Evolutionary conservation across 2,888 invertebrate genomes (phyloP).

Genomic region (Eupelmus urozonus): DNA sequence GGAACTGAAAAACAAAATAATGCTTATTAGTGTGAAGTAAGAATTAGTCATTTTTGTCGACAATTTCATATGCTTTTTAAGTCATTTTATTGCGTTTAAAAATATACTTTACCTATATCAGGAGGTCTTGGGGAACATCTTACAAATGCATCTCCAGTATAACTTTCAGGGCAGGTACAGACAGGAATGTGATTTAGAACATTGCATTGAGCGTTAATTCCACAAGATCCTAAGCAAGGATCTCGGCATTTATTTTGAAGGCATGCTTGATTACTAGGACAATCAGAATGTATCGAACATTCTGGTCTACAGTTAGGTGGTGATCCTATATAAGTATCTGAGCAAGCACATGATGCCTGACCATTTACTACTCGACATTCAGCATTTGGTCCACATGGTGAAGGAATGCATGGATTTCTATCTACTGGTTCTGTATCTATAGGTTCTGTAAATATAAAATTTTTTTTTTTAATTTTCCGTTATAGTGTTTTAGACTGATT

Average conservation of each 20-base stretch:
- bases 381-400: slow-evolving; percentile 80
- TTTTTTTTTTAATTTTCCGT: too few relatives aligned
- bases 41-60: too few relatives aligned
- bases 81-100: too few relatives aligned
- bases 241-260: slow-evolving; percentile 81
- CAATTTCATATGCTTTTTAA: neutral
- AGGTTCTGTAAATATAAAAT: too few relatives aligned
- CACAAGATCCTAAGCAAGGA: slow-evolving; percentile 81
- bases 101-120: neutral
- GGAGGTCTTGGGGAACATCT: slow-evolving; percentile 66
- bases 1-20: slow-evolving; percentile 45
- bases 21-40: neutral
- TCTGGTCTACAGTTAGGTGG: slow-evolving; percentile 81
- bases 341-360: slow-evolving; percentile 81
- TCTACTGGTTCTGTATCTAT: neutral
- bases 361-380: slow-evolving; percentile 79
- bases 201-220: slow-evolving; percentile 79
- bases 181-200: slow-evolving; percentile 81
- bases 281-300: slow-evolving; percentile 81
- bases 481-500: too few relatives aligned
- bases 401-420: slow-evolving; percentile 79
- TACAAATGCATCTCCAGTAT: slow-evolving; percentile 80
- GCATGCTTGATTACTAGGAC: slow-evolving; percentile 79
- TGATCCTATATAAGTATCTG: slow-evolving; percentile 79
- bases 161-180: slow-evolving; percentile 79